Conservation (phyloP, 2,797 vertebrate species). For the Esox lucius region DNA sequence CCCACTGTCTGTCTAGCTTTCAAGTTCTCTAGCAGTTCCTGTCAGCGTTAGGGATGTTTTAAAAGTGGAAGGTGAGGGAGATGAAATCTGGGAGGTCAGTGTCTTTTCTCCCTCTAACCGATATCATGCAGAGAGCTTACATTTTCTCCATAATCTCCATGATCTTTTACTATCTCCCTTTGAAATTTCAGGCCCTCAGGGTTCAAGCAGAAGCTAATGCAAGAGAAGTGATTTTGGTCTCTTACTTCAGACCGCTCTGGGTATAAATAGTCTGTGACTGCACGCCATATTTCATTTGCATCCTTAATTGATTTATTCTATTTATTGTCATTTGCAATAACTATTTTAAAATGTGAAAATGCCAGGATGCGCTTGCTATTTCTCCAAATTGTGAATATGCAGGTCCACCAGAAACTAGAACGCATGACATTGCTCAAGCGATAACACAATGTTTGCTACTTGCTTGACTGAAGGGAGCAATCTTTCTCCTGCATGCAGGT, state of each 20-base stretch:
- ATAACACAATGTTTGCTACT: slow-evolving; percentile 64
- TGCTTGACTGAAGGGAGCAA: slow-evolving; percentile 68
- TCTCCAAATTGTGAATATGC: slow-evolving; percentile 22
- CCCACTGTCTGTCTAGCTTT: slow-evolving; percentile 22
- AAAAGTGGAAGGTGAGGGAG: slow-evolving; percentile 47
- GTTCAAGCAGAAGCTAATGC: slow-evolving; percentile 41
- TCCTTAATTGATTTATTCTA: slow-evolving; percentile 61
- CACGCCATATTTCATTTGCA: slow-evolving; percentile 29
- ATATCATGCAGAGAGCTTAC: slow-evolving; percentile 55
- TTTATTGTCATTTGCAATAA: slow-evolving; percentile 50
- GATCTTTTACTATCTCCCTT: slow-evolving; percentile 29
- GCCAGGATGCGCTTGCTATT: slow-evolving; percentile 44
- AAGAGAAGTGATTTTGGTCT: slow-evolving; percentile 30
- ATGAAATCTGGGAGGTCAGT: slow-evolving; percentile 66
- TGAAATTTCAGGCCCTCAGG: slow-evolving; percentile 47
- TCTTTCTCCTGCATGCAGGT: slow-evolving; percentile 57
- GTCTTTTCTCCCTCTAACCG: slow-evolving; percentile 45
- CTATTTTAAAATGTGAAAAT: slow-evolving; percentile 67
- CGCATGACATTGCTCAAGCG: slow-evolving; percentile 73
- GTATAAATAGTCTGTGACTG: slow-evolving; percentile 32
- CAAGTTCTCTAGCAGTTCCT: slow-evolving; percentile 46
- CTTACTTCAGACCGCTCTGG: slow-evolving; percentile 35
- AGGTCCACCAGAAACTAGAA: slow-evolving; percentile 50
- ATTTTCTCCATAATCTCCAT: slow-evolving; percentile 29
- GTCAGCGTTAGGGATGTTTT: slow-evolving; percentile 45